These are phyloP conservation scores for Ophiodon elongatus DNA, from an alignment of 2,113 vertebrate species.

Conservation along the genomic window DNA sequence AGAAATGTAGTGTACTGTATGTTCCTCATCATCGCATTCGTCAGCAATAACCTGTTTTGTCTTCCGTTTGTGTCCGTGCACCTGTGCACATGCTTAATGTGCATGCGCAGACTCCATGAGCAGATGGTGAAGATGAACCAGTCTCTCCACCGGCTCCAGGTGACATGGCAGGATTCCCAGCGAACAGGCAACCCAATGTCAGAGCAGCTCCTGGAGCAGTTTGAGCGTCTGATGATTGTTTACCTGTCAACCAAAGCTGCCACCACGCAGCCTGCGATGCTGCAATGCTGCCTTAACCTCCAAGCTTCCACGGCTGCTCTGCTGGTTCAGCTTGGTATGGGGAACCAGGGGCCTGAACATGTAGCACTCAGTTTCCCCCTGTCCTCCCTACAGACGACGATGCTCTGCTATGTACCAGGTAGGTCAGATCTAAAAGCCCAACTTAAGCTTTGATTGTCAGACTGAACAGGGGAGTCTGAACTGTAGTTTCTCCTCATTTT, in stretches of 20 bases:
- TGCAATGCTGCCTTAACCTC: constrained; percentile 95
- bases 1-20: not conserved
- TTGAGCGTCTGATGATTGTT: constrained; percentile 96
- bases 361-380: constrained; percentile 90
- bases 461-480: no score
- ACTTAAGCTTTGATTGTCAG: not conserved
- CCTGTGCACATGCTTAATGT: constrained; percentile 13
- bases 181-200: constrained; percentile 89
- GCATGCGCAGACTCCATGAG: constrained; percentile 90
- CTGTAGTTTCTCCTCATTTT: not conserved
- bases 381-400: constrained; percentile 84
- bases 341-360: constrained; percentile 89
- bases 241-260: constrained; percentile 97
- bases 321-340: constrained; percentile 92
- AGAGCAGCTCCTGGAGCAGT: constrained; percentile 94
- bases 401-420: constrained; percentile 95
- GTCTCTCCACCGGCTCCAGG: constrained; percentile 96
- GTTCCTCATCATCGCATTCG: not conserved
- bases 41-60: constrained; percentile 16
- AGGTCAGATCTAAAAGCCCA: constrained; percentile 43
- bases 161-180: constrained; percentile 95
- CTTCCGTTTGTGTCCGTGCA: constrained; percentile 14
- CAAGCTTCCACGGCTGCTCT: constrained; percentile 94
- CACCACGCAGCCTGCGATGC: constrained; percentile 92
- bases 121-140: constrained; percentile 99